Percentiles rank a stretch among this genome's conserved stretches.
phyloP scores from a whole-genome alignment of 2,113 vertebrate species.

The Phycodurus eques region DNA sequence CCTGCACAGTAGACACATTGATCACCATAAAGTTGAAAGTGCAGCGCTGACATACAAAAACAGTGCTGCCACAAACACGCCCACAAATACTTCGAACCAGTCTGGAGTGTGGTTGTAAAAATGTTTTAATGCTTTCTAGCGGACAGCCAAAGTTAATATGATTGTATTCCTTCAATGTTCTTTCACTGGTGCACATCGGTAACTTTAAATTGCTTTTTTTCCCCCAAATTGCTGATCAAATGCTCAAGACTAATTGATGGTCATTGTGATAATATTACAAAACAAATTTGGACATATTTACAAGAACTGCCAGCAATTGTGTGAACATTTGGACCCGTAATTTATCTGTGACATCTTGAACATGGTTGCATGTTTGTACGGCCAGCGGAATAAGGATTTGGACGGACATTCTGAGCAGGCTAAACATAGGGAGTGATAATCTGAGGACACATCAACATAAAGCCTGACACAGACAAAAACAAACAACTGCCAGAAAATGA shows the following conservation, averaged over 20 bases:
- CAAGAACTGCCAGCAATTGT: not conserved
- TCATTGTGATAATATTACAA: not conserved
- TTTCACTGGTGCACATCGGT: not conserved
- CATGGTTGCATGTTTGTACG: not conserved
- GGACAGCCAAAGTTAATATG: not conserved
- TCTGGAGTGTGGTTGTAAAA: not conserved
- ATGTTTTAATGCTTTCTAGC: not conserved
- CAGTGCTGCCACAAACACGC: constrained; percentile 3
- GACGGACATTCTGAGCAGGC: constrained; percentile 29
- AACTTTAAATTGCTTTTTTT: not conserved
- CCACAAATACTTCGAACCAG: constrained; percentile 1
- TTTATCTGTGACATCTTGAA: not conserved
- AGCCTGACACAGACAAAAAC: constrained; percentile 22
- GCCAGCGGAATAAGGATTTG: constrained; percentile 24
- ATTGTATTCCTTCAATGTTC: not conserved
- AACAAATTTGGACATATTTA: not conserved
- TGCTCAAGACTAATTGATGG: not conserved
- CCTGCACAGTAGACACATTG: constrained; percentile 24
- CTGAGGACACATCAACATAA: constrained; percentile 40
- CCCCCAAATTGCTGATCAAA: not conserved
- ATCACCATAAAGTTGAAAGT: constrained; percentile 20
- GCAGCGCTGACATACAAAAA: constrained; percentile 4
- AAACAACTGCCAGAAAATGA: constrained; percentile 22
- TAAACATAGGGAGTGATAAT: constrained; percentile 47
- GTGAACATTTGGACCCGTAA: not conserved